These are phyloP conservation scores for Pelobates fuscus DNA, from an alignment of 2,113 vertebrate genomes.

Conservation along the genomic window DNA sequence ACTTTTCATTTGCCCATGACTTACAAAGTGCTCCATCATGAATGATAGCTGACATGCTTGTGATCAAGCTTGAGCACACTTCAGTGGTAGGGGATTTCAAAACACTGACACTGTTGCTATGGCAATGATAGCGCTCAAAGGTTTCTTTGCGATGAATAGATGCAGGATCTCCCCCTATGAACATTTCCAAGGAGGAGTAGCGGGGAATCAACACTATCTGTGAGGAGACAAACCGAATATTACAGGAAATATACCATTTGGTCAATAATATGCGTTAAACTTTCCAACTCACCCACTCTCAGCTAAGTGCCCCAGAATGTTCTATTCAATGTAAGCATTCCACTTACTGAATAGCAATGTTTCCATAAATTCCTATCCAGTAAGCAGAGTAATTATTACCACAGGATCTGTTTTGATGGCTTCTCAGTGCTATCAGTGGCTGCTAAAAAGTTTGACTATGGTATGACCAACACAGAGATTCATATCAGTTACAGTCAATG, in stretches of 20 bases:
- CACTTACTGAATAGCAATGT: too few species aligned
- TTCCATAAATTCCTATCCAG: too few species aligned
- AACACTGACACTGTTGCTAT: slow-evolving; percentile 74
- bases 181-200: slow-evolving; percentile 88
- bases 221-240: neutral
- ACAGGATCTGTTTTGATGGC: too few species aligned
- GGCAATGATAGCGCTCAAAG: slow-evolving; percentile 86
- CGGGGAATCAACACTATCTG: slow-evolving; percentile 87
- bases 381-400: too few species aligned
- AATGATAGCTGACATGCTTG: slow-evolving; percentile 85
- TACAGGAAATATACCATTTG: slow-evolving; percentile 2
- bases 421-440: too few species aligned
- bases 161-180: slow-evolving; percentile 76
- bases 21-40: slow-evolving; percentile 86
- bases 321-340: too few species aligned
- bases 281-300: too few species aligned
- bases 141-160: slow-evolving; percentile 76
- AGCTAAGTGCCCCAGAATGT: too few species aligned
- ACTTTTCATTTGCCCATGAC: slow-evolving; percentile 54
- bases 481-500: too few species aligned
- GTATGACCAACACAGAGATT: too few species aligned
- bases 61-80: slow-evolving; percentile 81
- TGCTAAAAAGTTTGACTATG: too few species aligned
- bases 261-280: too few species aligned
- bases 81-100: slow-evolving; percentile 69